Conservation (phyloP, 2,113 vertebrate genomes). For the Bettongia penicillata region DNA sequence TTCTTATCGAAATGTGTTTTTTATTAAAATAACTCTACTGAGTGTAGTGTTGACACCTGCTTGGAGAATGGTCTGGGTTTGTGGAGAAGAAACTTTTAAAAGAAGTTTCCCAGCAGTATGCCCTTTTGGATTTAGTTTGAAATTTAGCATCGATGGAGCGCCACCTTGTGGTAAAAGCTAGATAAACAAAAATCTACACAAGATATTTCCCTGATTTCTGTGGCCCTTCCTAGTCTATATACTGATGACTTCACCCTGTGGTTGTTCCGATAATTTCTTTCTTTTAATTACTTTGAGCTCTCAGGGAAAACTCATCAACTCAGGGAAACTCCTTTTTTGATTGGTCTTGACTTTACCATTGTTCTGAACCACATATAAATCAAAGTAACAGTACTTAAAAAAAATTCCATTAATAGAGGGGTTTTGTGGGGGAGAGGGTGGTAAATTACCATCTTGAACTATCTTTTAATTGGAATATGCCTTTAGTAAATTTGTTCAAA, state of each 20-base stretch:
- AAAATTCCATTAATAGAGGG: not conserved
- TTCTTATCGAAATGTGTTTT: not conserved
- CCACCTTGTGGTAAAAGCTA: constrained; percentile 75
- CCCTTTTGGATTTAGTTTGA: not conserved
- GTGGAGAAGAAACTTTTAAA: constrained; percentile 45
- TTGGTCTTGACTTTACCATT: not conserved
- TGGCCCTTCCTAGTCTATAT: rapidly evolving
- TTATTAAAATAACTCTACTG: not conserved
- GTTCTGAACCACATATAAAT: not conserved
- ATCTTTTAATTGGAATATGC: not conserved
- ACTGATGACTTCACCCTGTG: not conserved
- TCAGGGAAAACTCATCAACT: no score
- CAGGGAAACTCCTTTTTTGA: not conserved
- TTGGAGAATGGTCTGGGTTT: constrained; percentile 12
- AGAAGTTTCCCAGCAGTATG: not conserved
- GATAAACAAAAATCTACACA: not conserved
- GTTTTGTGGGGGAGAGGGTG: not conserved
- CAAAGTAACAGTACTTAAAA: not conserved
- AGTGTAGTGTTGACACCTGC: constrained; percentile 30
- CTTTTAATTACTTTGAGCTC: constrained; percentile 1
- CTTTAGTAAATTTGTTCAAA: not conserved
- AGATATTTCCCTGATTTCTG: not conserved
- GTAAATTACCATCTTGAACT: not conserved
- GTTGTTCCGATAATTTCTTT: not conserved
- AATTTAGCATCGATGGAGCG: constrained; percentile 42